Percentiles rank a stretch among this genome's conserved stretches.
Evolutionary conservation across 2,113 vertebrate genomes (phyloP).

Genomic region (Notiomystis cincta): DNA sequence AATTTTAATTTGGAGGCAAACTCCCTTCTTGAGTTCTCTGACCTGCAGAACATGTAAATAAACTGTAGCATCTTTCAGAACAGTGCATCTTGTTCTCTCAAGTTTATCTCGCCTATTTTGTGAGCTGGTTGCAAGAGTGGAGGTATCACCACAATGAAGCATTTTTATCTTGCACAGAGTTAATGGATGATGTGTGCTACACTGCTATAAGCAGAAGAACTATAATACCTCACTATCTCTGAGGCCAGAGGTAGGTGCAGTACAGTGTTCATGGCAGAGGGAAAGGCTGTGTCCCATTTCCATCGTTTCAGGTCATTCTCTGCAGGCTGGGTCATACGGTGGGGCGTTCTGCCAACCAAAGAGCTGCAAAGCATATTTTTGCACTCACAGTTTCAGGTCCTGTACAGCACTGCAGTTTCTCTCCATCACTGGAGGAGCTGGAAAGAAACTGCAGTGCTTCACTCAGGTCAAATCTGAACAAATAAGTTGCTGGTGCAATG

Average conservation of each 20-base stretch:
- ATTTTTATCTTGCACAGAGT: neutral
- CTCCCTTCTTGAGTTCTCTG: neutral
- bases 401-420: conserved; percentile 20
- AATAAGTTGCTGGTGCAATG: neutral
- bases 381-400: neutral
- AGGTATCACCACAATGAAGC: neutral
- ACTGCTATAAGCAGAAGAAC: neutral
- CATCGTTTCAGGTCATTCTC: neutral
- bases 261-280: neutral
- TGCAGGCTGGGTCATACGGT: neutral
- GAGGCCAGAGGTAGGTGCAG: neutral
- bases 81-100: neutral
- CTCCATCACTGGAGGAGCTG: neutral
- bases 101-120: neutral
- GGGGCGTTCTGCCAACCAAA: conserved; percentile 1
- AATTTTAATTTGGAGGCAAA: neutral
- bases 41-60: neutral
- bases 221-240: neutral
- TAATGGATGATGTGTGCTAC: neutral
- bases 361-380: conserved; percentile 1
- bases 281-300: neutral
- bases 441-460: neutral
- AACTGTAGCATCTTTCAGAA: neutral
- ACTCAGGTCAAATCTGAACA: neutral
- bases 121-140: neutral